Conservation (phyloP, 2,888 invertebrate genomes). For the Steinernema hermaphroditum region DNA sequence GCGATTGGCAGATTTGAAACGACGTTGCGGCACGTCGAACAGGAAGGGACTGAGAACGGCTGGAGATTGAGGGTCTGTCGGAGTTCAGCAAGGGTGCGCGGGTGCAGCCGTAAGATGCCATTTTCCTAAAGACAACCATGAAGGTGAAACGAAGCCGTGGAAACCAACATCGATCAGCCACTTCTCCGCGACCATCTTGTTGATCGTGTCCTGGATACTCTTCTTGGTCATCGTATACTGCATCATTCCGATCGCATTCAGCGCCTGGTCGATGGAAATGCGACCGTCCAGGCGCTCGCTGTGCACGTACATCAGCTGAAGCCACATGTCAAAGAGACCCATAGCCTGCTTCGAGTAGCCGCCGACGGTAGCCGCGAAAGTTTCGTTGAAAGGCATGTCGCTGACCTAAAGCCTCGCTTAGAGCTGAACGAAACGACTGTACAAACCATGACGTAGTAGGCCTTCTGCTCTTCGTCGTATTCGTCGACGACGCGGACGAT, state of each 20-base stretch:
- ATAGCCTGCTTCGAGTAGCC: conserved; percentile 37
- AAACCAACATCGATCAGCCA: conserved; percentile 38
- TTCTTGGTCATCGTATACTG: conserved; percentile 31
- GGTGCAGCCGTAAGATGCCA: conserved; percentile 35
- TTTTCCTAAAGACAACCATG: conserved; percentile 25
- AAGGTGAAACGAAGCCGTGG: background rate
- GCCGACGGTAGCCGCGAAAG: conserved; percentile 20
- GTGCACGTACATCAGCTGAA: conserved; percentile 38
- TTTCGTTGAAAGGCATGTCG: conserved; percentile 28
- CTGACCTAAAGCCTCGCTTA: conserved; percentile 31
- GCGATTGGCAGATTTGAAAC: background rate
- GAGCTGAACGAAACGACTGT: background rate
- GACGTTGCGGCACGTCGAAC: conserved; percentile 32
- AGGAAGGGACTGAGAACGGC: conserved; percentile 31
- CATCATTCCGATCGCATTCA: conserved; percentile 14
- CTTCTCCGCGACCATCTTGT: conserved; percentile 34
- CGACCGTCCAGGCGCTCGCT: conserved; percentile 3
- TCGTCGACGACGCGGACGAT: conserved; percentile 1
- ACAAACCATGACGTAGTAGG: background rate
- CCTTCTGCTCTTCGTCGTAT: background rate
- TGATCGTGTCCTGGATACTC: conserved; percentile 34
- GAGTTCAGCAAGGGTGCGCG: conserved; percentile 36
- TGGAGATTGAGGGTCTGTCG: conserved; percentile 5
- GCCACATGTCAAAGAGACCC: conserved; percentile 39
- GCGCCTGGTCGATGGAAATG: conserved; percentile 6